Base-by-base conservation (phyloP, 2,888 invertebrate genomes). In the Nephrotoma guestfalica region DNA sequence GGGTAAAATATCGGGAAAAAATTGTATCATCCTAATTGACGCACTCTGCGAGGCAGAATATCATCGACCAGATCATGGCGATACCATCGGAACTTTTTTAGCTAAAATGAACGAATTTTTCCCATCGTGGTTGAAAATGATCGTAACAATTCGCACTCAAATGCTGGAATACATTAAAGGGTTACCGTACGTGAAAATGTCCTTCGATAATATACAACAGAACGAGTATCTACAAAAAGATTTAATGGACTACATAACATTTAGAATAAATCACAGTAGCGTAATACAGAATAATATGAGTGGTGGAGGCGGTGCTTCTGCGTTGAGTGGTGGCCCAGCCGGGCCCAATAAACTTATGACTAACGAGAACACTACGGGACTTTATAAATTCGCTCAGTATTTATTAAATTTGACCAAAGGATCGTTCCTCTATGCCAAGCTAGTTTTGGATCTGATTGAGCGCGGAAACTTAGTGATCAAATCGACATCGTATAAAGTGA, bases 41-140 rank as follows among this genome's bases (percentile, higher is more conserved):
- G 98, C 97, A 0, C 92, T 99, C 2, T 98, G 98, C 91, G 98
- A 99, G 92, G 98, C 98, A 0, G 98, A 98, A 90, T 98, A 98
- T 90, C 98, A 99, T 91, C 94, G 97, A 89, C 97, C 98, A 0
- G 98, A 98, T 91, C 96, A 97, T 89, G 98, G 98, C 0, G 96
- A 98, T 90, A 98, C 98, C 0, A 95, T 99, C 86, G 96, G 97
- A 0, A 96, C 97, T 0, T 98, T 99, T 91, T 91, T 99, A 86
- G 94, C 95, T 0, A 94, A 95, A 88, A 93, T 94, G 92, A 90
- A 90, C 18, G 90, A 91, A 13, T 90, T 90, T 87, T 95, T 96
- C 89, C 99, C 99, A 0, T 92, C 94, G 0, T 99, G 98, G 98
- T 92, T 99, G 57, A 98, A 98, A 92, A 93, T 98, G 41, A 93